phyloP scores from a whole-genome alignment of 2,888 invertebrate species.

The Dolomedes plantarius region DNA sequence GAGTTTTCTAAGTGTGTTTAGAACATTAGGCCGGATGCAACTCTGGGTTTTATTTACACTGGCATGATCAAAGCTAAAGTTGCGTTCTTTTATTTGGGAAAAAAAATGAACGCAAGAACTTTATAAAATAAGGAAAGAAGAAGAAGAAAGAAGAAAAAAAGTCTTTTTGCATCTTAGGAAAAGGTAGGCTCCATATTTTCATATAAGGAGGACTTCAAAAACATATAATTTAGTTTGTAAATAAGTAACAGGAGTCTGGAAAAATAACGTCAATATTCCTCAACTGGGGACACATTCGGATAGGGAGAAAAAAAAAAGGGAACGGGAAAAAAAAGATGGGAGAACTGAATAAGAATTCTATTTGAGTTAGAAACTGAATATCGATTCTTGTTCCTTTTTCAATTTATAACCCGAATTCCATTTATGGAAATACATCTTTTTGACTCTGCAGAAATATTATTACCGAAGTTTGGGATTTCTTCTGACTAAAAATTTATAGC shows the following conservation, averaged over 20 bases:
- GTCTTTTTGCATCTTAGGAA: slow-evolving; percentile 11
- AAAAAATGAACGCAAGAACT: background rate
- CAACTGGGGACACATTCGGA: slow-evolving; percentile 64
- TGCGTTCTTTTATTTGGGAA: slow-evolving; percentile 9
- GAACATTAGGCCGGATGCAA: slow-evolving; percentile 5
- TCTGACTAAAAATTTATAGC: slow-evolving; percentile 67
- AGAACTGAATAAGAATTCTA: slow-evolving; percentile 61
- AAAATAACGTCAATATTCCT: slow-evolving; percentile 62
- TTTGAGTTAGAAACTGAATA: slow-evolving; percentile 71
- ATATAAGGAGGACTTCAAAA: slow-evolving; percentile 63
- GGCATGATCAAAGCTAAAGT: slow-evolving; percentile 39
- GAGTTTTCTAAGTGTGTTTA: slow-evolving; percentile 27
- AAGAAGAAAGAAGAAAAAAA: slow-evolving; percentile 19
- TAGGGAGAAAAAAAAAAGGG: slow-evolving; percentile 18
- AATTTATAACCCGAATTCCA: slow-evolving; percentile 72
- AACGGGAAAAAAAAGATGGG: slow-evolving; percentile 28
- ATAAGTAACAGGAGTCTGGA: slow-evolving; percentile 54
- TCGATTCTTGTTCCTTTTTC: slow-evolving; percentile 69
- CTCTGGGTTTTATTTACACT: slow-evolving; percentile 46
- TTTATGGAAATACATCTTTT: slow-evolving; percentile 71
- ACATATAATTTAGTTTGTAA: slow-evolving; percentile 70
- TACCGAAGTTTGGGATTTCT: slow-evolving; percentile 62
- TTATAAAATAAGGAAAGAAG: slow-evolving; percentile 16
- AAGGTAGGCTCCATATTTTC: slow-evolving; percentile 51
- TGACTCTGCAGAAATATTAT: slow-evolving; percentile 63